Conservation (phyloP, 2,797 vertebrate genomes). For the Discoglossus pictus region DNA sequence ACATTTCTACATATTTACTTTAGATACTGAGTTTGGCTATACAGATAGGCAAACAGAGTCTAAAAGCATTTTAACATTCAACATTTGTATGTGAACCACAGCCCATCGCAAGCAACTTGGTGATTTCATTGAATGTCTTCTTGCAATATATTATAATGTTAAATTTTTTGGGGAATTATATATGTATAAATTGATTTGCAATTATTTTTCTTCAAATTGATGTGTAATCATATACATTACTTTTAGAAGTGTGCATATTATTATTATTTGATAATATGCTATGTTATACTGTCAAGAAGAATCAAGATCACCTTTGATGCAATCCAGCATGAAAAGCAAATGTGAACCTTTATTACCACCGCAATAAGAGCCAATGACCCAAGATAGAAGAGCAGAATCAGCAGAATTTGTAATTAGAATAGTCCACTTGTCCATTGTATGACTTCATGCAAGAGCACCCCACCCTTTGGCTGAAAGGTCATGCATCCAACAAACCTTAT, state of each 20-base stretch:
- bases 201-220: no score
- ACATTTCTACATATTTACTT: no score
- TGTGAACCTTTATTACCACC: conserved; percentile 45
- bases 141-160: no score
- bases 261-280: conserved; percentile 20
- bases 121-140: no score
- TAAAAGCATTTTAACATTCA: no score
- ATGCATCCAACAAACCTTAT: conserved; percentile 69
- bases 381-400: conserved; percentile 59
- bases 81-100: no score
- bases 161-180: no score
- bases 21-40: no score
- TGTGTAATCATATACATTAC: conserved; percentile 9
- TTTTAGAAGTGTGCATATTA: no score
- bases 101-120: no score
- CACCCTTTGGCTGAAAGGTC: conserved; percentile 64
- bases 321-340: conserved; percentile 52
- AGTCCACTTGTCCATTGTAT: conserved; percentile 54
- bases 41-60: no score
- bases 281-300: conserved; percentile 57
- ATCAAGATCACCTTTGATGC: conserved; percentile 53
- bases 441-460: conserved; percentile 68
- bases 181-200: no score
- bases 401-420: conserved; percentile 62
- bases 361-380: conserved; percentile 54